Evolutionary conservation across 2,888 invertebrate species (phyloP).

Genomic region (Schizaphis graminum): DNA sequence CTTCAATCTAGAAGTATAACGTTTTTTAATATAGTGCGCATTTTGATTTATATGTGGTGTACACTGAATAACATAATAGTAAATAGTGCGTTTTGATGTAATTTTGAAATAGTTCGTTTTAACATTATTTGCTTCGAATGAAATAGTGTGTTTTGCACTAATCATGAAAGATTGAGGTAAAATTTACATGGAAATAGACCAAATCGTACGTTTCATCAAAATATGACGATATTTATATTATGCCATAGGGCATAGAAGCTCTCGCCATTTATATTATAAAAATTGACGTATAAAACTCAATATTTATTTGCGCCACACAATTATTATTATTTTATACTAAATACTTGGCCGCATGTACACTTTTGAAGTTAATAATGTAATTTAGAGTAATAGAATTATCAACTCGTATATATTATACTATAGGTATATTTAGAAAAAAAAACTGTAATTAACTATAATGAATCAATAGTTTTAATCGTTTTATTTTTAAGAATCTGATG

Average conservation of each 20-base stretch:
- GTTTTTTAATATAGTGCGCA: neutral
- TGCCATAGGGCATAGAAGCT: neutral
- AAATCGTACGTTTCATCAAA: neutral
- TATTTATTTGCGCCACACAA: neutral
- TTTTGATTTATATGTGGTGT: neutral
- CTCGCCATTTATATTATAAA: neutral
- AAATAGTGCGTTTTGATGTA: neutral
- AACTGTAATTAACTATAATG: neutral
- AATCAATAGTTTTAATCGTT: conserved; percentile 1
- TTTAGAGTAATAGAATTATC: neutral
- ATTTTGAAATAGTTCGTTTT: neutral
- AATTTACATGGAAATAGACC: neutral
- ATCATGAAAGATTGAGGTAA: neutral
- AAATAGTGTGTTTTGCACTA: neutral
- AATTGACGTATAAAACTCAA: neutral
- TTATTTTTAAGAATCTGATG: neutral
- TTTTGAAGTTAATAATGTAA: neutral
- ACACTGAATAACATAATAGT: neutral
- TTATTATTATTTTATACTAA: neutral
- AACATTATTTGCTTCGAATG: neutral
- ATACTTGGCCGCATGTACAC: neutral
- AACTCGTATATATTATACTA: neutral
- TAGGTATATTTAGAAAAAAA: neutral
- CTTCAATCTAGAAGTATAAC: neutral
- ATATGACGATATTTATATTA: neutral